Evolutionary conservation across 2,888 invertebrate species (phyloP).

Genomic region (Acrocera orbiculus): DNA sequence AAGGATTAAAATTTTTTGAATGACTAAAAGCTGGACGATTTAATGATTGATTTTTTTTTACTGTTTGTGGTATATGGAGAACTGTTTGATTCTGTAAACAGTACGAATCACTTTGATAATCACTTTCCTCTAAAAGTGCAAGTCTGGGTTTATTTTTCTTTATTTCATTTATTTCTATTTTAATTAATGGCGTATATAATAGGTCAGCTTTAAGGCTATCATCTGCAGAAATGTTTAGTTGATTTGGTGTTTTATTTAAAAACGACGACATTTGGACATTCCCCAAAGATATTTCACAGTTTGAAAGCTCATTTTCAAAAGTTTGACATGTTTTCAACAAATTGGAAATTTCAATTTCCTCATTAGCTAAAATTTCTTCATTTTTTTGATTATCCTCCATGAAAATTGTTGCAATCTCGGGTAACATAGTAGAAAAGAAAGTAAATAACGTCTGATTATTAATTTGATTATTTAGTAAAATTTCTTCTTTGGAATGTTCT

Average conservation of each 20-base stretch:
- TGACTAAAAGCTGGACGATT: constrained; percentile 15
- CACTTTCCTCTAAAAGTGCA: constrained; percentile 4
- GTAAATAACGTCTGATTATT: constrained; percentile 6
- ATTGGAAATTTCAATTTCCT: constrained; percentile 2
- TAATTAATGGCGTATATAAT: constrained; percentile 23
- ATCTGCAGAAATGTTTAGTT: neutral
- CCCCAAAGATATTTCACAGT: constrained; percentile 11
- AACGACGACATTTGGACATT: neutral
- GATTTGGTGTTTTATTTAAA: neutral
- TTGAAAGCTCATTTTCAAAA: constrained; percentile 18
- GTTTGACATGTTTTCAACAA: constrained; percentile 16
- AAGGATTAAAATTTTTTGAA: constrained; percentile 23
- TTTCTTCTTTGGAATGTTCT: neutral
- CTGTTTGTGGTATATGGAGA: neutral
- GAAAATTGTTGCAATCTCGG: neutral
- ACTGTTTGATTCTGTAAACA: constrained; percentile 6
- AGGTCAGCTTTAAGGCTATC: neutral
- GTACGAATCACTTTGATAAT: constrained; percentile 3
- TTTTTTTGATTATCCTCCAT: neutral
- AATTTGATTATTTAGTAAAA: constrained; percentile 6
- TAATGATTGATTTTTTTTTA: constrained; percentile 1
- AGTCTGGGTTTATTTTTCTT: neutral
- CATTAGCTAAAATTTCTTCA: neutral
- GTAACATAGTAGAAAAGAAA: constrained; percentile 5
- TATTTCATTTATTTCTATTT: neutral